phyloP scores from a whole-genome alignment of 2,888 invertebrate genomes.

The Bembecia ichneumoniformis region DNA sequence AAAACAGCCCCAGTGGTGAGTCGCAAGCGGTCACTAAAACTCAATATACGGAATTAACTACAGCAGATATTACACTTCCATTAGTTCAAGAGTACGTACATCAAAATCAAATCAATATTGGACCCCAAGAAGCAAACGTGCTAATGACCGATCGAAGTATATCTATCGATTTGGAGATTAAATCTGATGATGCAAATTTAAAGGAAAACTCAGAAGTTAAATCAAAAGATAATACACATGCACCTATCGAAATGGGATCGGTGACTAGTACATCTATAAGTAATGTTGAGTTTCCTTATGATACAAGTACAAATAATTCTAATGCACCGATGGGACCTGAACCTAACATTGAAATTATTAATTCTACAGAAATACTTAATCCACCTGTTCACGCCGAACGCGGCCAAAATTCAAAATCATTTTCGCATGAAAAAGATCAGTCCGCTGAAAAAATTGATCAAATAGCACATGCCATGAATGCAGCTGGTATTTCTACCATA shows the following conservation, averaged over 20 bases:
- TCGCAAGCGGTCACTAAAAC: conserved; percentile 47
- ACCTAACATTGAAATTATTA: conserved; percentile 15
- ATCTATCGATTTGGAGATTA: conserved; percentile 37
- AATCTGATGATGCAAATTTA: conserved; percentile 21
- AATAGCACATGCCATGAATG: conserved; percentile 61
- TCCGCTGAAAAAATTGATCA: conserved; percentile 47
- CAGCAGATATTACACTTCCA: conserved; percentile 51
- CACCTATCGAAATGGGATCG: conserved; percentile 21
- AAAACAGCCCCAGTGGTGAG: conserved; percentile 47
- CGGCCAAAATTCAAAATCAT: background rate
- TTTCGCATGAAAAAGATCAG: conserved; percentile 19
- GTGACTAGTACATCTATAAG: conserved; percentile 20
- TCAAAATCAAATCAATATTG: conserved; percentile 29
- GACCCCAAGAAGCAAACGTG: conserved; percentile 25
- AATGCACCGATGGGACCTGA: conserved; percentile 14
- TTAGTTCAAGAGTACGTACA: conserved; percentile 43
- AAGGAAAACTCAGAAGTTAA: conserved; percentile 26
- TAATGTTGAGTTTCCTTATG: conserved; percentile 25
- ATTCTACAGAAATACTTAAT: conserved; percentile 11
- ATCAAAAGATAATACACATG: conserved; percentile 27
- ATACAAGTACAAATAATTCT: conserved; percentile 11
- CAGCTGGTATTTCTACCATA: conserved; percentile 51
- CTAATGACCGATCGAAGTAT: conserved; percentile 28
- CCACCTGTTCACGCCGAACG: background rate
- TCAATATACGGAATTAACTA: conserved; percentile 62